Percentiles rank a stretch among this genome's conserved stretches.
Conservation (phyloP, 2,113 vertebrate species). For the Syrmaticus mikado region DNA sequence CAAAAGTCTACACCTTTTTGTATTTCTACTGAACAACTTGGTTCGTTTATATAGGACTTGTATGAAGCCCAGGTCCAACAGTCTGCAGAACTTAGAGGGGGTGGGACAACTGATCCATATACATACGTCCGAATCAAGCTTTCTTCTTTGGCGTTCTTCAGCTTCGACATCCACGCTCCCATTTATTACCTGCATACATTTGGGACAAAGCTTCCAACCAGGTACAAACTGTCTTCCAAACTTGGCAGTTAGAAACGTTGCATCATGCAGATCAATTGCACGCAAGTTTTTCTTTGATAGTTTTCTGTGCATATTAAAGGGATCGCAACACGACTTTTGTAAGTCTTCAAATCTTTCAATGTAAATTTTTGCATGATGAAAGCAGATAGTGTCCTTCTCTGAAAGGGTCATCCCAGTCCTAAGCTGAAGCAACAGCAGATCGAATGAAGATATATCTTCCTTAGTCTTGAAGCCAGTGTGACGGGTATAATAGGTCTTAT, state of each 20-base stretch:
- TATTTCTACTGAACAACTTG: background rate
- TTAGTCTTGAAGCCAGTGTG: slow-evolving; percentile 80
- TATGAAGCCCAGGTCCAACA: background rate
- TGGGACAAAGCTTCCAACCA: slow-evolving; percentile 84
- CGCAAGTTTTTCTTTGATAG: slow-evolving; percentile 79
- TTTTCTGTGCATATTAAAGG: slow-evolving; percentile 83
- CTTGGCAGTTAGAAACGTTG: slow-evolving; percentile 80
- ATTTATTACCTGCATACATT: slow-evolving; percentile 82
- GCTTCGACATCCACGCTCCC: slow-evolving; percentile 80
- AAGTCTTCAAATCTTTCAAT: slow-evolving; percentile 83
- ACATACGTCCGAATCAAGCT: slow-evolving; percentile 80
- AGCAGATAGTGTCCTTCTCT: slow-evolving; percentile 80
- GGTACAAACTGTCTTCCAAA: slow-evolving; percentile 83
- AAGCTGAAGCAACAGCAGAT: slow-evolving; percentile 81
- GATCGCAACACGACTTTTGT: slow-evolving; percentile 82
- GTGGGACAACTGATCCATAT: background rate
- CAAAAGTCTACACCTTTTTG: background rate
- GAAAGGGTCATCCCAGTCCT: slow-evolving; percentile 81
- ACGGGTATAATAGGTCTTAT: slow-evolving; percentile 79
- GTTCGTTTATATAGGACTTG: background rate
- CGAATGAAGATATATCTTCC: slow-evolving; percentile 77
- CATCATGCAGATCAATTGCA: slow-evolving; percentile 81
- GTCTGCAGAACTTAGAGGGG: background rate
- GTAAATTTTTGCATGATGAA: slow-evolving; percentile 82
- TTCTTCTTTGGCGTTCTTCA: slow-evolving; percentile 78